A percentile compares a stretch with the other conserved stretches of the same genome.
Conservation (phyloP, 1,140 invertebrate species). For the Capitella teleta region DNA sequence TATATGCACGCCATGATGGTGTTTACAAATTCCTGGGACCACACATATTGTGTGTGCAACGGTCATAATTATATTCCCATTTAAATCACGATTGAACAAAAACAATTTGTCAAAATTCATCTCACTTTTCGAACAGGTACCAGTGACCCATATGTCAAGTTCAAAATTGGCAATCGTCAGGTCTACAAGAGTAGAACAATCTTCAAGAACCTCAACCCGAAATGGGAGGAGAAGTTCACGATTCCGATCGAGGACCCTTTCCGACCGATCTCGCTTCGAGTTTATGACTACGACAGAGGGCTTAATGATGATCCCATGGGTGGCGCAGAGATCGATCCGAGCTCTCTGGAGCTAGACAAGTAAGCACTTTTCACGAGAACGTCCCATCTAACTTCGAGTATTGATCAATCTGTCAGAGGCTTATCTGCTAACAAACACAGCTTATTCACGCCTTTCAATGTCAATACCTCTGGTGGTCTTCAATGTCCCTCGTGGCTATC, state of each 20-base stretch:
- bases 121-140: no score
- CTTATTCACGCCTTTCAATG: no score
- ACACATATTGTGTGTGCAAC: no score
- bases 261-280: conserved; percentile 69
- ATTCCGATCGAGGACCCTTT: conserved; percentile 32
- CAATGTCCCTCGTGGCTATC: no score
- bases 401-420: neutral
- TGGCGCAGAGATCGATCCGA: conserved; percentile 70
- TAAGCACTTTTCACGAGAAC: no score
- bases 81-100: no score
- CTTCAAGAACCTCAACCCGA: conserved; percentile 45
- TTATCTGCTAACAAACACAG: neutral
- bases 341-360: conserved; percentile 68
- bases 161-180: conserved; percentile 38
- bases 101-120: no score
- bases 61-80: no score
- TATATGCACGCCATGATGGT: no score
- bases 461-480: no score
- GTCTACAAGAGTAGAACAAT: conserved; percentile 42
- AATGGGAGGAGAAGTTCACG: conserved; percentile 45
- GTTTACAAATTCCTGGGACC: no score
- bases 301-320: conserved; percentile 97
- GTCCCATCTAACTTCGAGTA: no score
- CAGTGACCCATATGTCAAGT: conserved; percentile 48
- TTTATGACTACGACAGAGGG: conserved; percentile 97